Evolutionary conservation across 2,113 vertebrate genomes (phyloP).

Genomic region (Oplegnathus fasciatus): DNA sequence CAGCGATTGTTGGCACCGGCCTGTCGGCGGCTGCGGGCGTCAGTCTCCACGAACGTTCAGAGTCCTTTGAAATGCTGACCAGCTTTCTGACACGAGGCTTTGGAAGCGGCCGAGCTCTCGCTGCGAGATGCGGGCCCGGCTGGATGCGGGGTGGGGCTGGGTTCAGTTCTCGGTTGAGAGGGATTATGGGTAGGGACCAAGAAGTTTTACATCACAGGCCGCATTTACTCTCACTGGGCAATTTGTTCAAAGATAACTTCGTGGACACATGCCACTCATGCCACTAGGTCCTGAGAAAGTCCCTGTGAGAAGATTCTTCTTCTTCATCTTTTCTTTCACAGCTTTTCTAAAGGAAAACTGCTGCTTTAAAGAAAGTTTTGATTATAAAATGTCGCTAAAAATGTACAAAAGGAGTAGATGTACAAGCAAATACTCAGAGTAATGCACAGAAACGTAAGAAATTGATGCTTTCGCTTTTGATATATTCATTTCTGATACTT

Average conservation of each 20-base stretch:
- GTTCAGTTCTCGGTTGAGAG: constrained; percentile 27
- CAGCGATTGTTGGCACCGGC: constrained; percentile 55
- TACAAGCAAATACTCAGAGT: background rate
- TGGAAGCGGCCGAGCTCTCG: constrained; percentile 30
- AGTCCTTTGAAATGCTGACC: constrained; percentile 64
- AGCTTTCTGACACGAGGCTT: constrained; percentile 59
- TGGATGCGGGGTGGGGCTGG: constrained; percentile 15
- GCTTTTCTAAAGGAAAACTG: background rate
- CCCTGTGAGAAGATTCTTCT: too few relatives aligned
- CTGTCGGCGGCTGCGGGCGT: constrained; percentile 43
- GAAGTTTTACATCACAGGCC: constrained; percentile 31
- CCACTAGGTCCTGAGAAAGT: background rate
- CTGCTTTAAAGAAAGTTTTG: background rate
- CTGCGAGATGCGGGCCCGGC: constrained; percentile 28
- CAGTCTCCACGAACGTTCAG: constrained; percentile 12
- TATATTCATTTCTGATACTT: background rate
- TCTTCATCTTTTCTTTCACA: background rate
- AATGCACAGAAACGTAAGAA: background rate
- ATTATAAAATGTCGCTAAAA: background rate
- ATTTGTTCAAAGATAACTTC: constrained; percentile 18
- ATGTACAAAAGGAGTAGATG: background rate
- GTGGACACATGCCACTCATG: constrained; percentile 9
- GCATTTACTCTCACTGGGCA: background rate
- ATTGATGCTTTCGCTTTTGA: background rate
- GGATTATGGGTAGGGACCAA: constrained; percentile 25